Conservation (phyloP, 2,797 vertebrate species). For the Neosilurus mollespiculum region DNA sequence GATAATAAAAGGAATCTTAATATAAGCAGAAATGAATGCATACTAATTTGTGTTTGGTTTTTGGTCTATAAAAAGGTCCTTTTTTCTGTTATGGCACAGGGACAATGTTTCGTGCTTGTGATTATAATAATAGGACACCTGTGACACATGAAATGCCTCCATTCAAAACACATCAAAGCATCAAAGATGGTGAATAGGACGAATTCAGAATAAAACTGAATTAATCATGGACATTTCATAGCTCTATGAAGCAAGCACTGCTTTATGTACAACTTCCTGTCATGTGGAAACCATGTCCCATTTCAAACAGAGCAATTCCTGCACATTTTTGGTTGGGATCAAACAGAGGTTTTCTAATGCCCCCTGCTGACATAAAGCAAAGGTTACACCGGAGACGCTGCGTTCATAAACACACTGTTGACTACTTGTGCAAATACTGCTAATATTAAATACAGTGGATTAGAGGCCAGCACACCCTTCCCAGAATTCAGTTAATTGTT, state of each 20-base stretch:
- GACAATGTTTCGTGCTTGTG: not conserved
- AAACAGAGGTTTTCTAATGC: not conserved
- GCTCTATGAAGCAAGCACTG: not conserved
- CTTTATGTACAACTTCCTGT: not conserved
- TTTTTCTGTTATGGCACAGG: not conserved
- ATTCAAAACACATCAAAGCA: not conserved
- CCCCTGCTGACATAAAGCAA: not conserved
- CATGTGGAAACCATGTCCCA: not conserved
- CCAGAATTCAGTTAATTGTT: no score
- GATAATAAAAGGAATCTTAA: not conserved
- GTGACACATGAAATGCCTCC: slow-evolving; percentile 31
- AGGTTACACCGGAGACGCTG: not conserved
- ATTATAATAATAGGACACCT: slow-evolving; percentile 30
- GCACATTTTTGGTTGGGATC: not conserved
- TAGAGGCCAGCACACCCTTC: no score
- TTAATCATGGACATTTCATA: not conserved
- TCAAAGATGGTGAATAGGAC: slow-evolving; percentile 12
- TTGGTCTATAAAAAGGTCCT: slow-evolving; percentile 5
- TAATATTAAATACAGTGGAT: not conserved
- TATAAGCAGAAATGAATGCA: not conserved
- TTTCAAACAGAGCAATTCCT: no score
- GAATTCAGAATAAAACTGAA: not conserved
- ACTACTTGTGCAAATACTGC: not conserved
- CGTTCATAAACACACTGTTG: not conserved
- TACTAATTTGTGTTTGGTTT: not conserved